Evolutionary conservation across 2,888 invertebrate species (phyloP), one percentile per base, ranked within the genome.

Genomic region (Cataglyphis rosenhaueri): DNA sequence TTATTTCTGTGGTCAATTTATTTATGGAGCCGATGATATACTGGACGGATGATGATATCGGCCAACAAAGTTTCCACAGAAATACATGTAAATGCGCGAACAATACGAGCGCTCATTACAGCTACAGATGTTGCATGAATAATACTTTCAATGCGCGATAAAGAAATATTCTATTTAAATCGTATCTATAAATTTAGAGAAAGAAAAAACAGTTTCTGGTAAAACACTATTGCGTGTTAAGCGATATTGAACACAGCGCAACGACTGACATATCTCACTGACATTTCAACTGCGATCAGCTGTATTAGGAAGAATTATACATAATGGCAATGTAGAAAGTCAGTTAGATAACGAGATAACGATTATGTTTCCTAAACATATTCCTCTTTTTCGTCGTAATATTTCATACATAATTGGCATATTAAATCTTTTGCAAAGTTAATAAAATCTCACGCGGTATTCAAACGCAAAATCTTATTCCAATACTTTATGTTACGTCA

Each of bases 1-100:
- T 91, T 92, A 93, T 92, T 92, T 93, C 91, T 93, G 91, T 87
- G 76, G 83, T 78, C 85, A 88, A 88, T 91, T 87, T 92, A 92
- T 92, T 93, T 92, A 92, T 89, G 92, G 89, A 90, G 88, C 84
- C 88, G 93, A 93, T n/a, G 48, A 52, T 52, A n/a, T 92, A 92
- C 86, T 87, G 89, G 83, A 71, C 70, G 74, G 41, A 44, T 83
- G 86, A 84, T 85, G 84, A 59, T 83, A 83, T 81, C 83, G 83
- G 48, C 61, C 82, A 83, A 66, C 75, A 41, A 68, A 44, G 74
- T 62, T 73, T 84, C 57, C 59, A 41, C 41, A 52, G 25, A 55
- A 68, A 32, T 74, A 32, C 65, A 44, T 52, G 8, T 3, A 52
- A 44, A 15, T 18, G n/a, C 57, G 44, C 35, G 32, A 66, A 70